These are phyloP conservation scores for Phyllostomus discolor DNA, from an alignment of 2,113 vertebrate species.

Conservation along the genomic window DNA sequence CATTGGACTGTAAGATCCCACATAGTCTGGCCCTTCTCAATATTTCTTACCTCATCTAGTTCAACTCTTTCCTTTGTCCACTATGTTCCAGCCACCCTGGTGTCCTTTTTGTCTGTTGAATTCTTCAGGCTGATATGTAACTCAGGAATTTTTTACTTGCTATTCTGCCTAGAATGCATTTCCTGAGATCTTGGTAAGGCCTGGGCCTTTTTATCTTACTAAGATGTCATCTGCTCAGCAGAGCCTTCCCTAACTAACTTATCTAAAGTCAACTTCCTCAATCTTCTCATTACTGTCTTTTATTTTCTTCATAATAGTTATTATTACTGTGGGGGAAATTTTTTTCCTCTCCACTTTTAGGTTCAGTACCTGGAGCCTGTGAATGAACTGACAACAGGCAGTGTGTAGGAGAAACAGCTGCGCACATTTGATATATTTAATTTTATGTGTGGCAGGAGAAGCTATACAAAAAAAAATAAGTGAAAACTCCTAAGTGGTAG, in stretches of 20 bases:
- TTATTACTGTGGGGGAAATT: background rate
- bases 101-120: background rate
- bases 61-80: background rate
- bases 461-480: background rate
- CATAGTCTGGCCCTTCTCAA: background rate
- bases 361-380: background rate
- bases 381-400: background rate
- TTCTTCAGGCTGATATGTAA: background rate
- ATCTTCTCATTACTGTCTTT: background rate
- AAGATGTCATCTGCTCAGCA: too few relatives aligned
- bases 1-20: background rate
- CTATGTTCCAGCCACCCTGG: background rate
- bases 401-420: background rate
- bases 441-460: background rate
- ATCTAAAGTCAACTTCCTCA: background rate
- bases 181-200: background rate
- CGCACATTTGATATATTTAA: background rate
- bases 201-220: background rate
- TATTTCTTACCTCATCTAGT: background rate
- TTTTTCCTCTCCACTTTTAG: background rate
- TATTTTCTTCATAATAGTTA: background rate
- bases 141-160: background rate
- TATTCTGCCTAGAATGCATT: background rate
- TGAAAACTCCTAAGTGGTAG: background rate
- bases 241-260: background rate